Conservation (phyloP, 2,797 vertebrate species). For the Anniella stebbinsi region DNA sequence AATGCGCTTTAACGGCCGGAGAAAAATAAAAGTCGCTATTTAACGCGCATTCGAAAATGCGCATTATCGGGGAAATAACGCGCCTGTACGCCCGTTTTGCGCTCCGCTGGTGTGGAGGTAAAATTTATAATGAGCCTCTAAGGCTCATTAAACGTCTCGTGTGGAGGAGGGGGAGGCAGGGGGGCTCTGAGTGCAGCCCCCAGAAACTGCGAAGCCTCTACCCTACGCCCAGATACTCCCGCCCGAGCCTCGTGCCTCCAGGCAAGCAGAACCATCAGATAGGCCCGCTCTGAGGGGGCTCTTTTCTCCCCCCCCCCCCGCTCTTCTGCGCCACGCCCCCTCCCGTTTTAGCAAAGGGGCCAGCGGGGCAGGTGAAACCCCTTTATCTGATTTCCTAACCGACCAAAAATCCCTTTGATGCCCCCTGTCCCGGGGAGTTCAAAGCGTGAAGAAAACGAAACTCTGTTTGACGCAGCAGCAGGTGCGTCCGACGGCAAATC, state of each 20-base stretch:
- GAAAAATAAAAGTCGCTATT: no score
- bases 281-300: background rate
- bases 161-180: no score
- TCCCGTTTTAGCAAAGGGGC: slow-evolving; percentile 14
- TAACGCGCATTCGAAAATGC: no score
- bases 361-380: slow-evolving; percentile 70
- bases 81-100: no score
- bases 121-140: no score
- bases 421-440: slow-evolving; percentile 60
- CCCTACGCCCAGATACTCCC: no score
- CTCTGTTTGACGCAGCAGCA: slow-evolving; percentile 46
- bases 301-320: background rate
- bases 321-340: background rate
- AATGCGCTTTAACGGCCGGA: no score
- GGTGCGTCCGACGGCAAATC: slow-evolving; percentile 61
- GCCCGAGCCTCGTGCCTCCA: background rate
- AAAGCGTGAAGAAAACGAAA: slow-evolving; percentile 32
- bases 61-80: no score
- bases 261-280: background rate
- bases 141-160: no score
- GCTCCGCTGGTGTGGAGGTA: no score
- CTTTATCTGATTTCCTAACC: slow-evolving; percentile 76
- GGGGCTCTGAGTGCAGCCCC: no score
- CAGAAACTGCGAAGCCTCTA: background rate
- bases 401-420: slow-evolving; percentile 79